phyloP scores from a whole-genome alignment of 2,113 vertebrate species.

The Pelobates fuscus region DNA sequence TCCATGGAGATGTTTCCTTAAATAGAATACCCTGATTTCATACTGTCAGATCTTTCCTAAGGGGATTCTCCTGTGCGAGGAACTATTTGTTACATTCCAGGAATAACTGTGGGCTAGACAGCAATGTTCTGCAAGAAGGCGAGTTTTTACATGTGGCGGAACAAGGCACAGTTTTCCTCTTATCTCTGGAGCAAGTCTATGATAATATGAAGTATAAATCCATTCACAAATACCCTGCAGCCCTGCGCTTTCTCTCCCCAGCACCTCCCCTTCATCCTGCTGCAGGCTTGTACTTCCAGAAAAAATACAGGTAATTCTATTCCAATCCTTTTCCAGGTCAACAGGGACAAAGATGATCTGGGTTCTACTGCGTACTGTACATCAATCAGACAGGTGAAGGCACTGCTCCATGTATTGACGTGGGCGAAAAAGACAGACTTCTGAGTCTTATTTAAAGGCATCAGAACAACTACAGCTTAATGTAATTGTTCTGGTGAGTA shows the following conservation, averaged over 20 bases:
- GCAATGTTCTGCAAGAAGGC: slow-evolving; percentile 9
- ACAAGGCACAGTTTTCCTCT: slow-evolving; percentile 6
- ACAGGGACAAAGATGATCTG: background rate
- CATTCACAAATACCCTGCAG: slow-evolving; percentile 32
- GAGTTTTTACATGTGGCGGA: slow-evolving; percentile 21
- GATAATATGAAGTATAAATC: slow-evolving; percentile 26
- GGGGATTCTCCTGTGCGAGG: slow-evolving; percentile 14
- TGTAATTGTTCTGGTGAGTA: too few relatives aligned
- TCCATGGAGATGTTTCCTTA: background rate
- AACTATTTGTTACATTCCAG: slow-evolving; percentile 26
- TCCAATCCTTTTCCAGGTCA: background rate
- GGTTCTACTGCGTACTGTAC: background rate
- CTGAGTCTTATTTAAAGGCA: too few relatives aligned
- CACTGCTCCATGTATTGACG: background rate
- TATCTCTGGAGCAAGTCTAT: slow-evolving; percentile 9
- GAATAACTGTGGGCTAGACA: slow-evolving; percentile 31
- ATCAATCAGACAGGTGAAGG: background rate
- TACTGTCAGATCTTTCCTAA: slow-evolving; percentile 1
- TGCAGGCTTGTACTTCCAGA: slow-evolving; percentile 11
- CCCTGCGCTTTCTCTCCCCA: background rate
- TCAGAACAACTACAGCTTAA: too few relatives aligned
- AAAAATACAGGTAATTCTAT: background rate
- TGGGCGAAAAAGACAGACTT: too few relatives aligned
- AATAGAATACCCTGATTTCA: background rate
- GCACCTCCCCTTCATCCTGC: background rate